Conservation (phyloP, 23 tunicate species). For the Styela plicata region DNA sequence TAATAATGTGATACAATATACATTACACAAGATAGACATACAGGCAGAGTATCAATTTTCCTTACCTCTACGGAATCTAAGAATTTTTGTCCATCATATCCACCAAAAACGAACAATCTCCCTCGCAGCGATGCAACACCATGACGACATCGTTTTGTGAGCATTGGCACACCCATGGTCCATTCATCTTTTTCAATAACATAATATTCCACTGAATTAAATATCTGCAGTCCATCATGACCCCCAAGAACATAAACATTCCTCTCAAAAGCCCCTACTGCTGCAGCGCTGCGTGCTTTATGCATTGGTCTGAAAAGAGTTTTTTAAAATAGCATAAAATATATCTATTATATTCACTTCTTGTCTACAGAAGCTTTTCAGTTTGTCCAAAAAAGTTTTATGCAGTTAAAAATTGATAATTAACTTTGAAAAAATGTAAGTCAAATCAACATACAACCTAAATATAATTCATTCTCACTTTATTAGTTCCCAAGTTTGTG, state of each 20-base stretch:
- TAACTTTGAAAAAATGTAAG: too few species aligned
- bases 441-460: too few species aligned
- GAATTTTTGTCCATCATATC: conserved; percentile 90
- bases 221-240: conserved; percentile 87
- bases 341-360: too few species aligned
- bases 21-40: too few species aligned
- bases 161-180: conserved; percentile 64
- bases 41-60: not conserved
- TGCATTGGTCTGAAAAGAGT: conserved; percentile 70
- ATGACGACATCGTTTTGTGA: conserved; percentile 83
- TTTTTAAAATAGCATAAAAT: too few species aligned
- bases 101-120: conserved; percentile 88
- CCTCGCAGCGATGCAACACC: conserved; percentile 74
- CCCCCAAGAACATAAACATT: conserved; percentile 83
- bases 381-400: too few species aligned
- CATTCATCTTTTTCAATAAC: conserved; percentile 52
- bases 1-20: too few species aligned
- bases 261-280: conserved; percentile 67
- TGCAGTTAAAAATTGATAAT: too few species aligned
- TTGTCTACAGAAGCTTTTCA: too few species aligned
- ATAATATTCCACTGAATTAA: conserved; percentile 77
- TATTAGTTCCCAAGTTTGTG: conserved; percentile 52
- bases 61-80: conserved; percentile 60
- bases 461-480: conserved; percentile 13
- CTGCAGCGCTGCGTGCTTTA: conserved; percentile 87